phyloP scores from a whole-genome alignment of 2,888 invertebrate species.

The Leucophora obtusa region DNA sequence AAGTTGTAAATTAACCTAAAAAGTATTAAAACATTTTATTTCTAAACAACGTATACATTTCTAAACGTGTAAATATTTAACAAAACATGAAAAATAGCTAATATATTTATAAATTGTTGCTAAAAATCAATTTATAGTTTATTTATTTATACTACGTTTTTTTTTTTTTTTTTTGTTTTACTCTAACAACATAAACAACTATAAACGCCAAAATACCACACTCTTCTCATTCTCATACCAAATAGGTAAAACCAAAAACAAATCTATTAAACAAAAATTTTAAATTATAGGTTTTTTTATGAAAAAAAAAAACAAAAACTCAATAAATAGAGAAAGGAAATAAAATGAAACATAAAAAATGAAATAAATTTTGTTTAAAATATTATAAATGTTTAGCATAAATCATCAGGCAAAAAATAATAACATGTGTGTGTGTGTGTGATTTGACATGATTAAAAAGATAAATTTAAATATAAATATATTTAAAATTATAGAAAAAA shows the following conservation, averaged over 20 bases:
- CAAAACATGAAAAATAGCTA: background rate
- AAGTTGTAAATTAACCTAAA: conserved; percentile 34
- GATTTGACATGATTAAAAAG: background rate
- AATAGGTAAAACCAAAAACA: background rate
- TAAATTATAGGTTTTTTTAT: no score
- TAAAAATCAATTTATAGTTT: conserved; percentile 31
- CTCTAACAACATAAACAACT: conserved; percentile 1
- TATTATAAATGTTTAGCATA: background rate
- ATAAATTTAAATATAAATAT: conserved; percentile 1
- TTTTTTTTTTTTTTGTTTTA: background rate
- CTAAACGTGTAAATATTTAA: conserved; percentile 14
- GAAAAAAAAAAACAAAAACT: no score
- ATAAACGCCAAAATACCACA: background rate
- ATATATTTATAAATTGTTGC: conserved; percentile 29
- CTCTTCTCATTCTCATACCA: background rate
- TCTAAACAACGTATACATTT: background rate
- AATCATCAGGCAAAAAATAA: background rate
- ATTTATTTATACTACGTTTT: background rate
- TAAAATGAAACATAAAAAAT: background rate
- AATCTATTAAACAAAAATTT: no score
- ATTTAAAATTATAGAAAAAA: background rate
- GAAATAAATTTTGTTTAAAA: background rate
- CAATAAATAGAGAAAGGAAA: background rate
- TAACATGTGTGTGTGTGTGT: background rate
- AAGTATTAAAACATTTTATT: conserved; percentile 14